Evolutionary conservation across 1,140 invertebrate species (phyloP), one percentile per base, ranked within the genome.

Genomic region (Drosophila teissieri): DNA sequence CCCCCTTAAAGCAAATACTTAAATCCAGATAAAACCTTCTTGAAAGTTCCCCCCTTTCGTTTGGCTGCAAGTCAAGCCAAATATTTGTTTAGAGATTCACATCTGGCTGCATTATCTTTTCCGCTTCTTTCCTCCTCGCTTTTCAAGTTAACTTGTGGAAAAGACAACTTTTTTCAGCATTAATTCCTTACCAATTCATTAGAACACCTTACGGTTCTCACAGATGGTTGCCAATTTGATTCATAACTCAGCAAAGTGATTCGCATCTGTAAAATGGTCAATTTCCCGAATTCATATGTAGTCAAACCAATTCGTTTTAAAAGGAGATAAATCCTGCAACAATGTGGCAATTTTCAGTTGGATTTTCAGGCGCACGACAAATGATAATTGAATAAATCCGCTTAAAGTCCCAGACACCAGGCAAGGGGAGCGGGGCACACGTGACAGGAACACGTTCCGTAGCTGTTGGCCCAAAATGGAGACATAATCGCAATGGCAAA

Each of bases 301-400:
- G 45, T 70, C 52, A 48, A 15, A 70, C 44, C 34, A 70, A 72
- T 62, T 15, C 17, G 2, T 11, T 37, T 63, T 52, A 55, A 74
- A 55, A 31, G 24, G 19, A 56, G 36, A 17, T 37, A 45, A 55
- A 73, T 58, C 15, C 55, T 24, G 46, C 67, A 53, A 72, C 54
- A 73, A 73, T 61, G 55, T 73, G 49, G 45, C 65, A 42, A 74
- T 57, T 65, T 44, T 65, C 70, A 64, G 69, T 55, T 53, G 56
- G 48, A 73, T 63, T 86, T 86, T 68, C 63, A 54, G 44, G 40
- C 42, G 46, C 55, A 70, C 83, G 76, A 89, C 80, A 89, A 89
- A 89, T 80, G 84, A 85, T 91, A 91, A 91, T 91, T 91, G 83
- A 79, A 82, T 75, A 91, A 91, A 91, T 91, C 89, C 78, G 88